Evolutionary conservation across 2,888 invertebrate species (phyloP).

Genomic region (Drosophila koepferae): DNA sequence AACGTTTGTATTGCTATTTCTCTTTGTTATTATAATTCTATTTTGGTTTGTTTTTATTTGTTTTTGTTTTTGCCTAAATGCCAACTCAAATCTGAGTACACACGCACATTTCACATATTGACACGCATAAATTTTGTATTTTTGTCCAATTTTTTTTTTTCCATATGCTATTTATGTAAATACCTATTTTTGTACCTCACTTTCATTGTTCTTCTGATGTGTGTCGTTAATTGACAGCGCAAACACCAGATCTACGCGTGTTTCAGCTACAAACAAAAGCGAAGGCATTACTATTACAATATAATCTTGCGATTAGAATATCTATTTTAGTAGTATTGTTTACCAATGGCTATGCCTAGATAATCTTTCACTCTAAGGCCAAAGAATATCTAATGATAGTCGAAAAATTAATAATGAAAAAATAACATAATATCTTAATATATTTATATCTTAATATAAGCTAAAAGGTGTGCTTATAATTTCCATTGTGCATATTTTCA

Average conservation of each 20-base stretch:
- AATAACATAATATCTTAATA: background rate
- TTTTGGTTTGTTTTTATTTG: slow-evolving; percentile 4
- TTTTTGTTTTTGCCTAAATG: slow-evolving; percentile 22
- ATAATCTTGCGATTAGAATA: no score
- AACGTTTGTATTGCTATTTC: slow-evolving; percentile 37
- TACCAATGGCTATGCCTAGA: background rate
- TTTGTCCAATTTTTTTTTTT: slow-evolving; percentile 39
- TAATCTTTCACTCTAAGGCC: background rate
- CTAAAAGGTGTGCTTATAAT: background rate
- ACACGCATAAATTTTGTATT: slow-evolving; percentile 35
- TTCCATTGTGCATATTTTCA: background rate
- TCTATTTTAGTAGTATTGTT: background rate
- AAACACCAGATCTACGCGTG: slow-evolving; percentile 50
- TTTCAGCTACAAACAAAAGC: slow-evolving; percentile 2
- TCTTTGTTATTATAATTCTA: background rate
- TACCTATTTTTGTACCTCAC: slow-evolving; percentile 18
- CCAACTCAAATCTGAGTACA: slow-evolving; percentile 28
- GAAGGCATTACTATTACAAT: slow-evolving; percentile 8
- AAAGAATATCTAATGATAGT: background rate
- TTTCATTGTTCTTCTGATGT: slow-evolving; percentile 25
- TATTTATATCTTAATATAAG: background rate
- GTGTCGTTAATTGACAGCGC: slow-evolving; percentile 41
- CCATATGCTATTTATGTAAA: slow-evolving; percentile 36
- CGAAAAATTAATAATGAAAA: no score
- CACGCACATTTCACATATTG: slow-evolving; percentile 44